Conservation (phyloP, 2,113 vertebrate species). For the Poeciliopsis retropinna region DNA sequence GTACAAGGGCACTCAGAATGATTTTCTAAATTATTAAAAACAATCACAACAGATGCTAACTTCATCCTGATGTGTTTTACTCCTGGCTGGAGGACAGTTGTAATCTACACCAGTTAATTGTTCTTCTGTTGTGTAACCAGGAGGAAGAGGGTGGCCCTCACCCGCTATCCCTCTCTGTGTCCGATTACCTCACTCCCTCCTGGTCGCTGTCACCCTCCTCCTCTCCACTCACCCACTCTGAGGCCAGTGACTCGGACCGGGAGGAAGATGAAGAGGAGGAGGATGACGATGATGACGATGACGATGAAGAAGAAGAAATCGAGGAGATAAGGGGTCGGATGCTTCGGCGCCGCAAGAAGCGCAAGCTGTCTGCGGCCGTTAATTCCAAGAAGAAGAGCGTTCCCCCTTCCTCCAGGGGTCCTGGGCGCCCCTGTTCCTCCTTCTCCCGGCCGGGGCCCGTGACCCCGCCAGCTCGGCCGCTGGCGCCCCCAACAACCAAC, state of each 20-base stretch:
- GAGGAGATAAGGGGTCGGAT: slow-evolving; percentile 79
- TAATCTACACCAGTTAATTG: slow-evolving; percentile 6
- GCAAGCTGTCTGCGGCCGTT: slow-evolving; percentile 57
- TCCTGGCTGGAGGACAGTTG: neutral
- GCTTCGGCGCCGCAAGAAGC: slow-evolving; percentile 79
- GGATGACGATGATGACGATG: slow-evolving; percentile 77
- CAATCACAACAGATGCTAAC: neutral
- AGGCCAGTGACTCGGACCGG: slow-evolving; percentile 79
- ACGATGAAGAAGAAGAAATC: slow-evolving; percentile 78
- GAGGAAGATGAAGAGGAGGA: slow-evolving; percentile 83
- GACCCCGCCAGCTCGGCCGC: slow-evolving; percentile 41
- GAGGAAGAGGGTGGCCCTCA: slow-evolving; percentile 79
- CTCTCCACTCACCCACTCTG: slow-evolving; percentile 80
- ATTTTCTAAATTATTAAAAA: too few species aligned
- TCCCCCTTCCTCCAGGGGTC: slow-evolving; percentile 52
- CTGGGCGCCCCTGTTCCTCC: slow-evolving; percentile 73
- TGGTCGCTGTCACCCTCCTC: slow-evolving; percentile 83
- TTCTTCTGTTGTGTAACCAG: slow-evolving; percentile 44
- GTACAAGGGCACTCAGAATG: too few species aligned
- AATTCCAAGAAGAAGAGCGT: slow-evolving; percentile 68
- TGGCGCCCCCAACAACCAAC: slow-evolving; percentile 75
- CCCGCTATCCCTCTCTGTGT: slow-evolving; percentile 78
- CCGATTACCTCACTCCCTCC: slow-evolving; percentile 83
- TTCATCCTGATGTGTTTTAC: neutral
- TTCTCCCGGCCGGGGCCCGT: slow-evolving; percentile 67